Evolutionary conservation across 2,888 invertebrate genomes (phyloP).

Genomic region (Pristionchus exspectatus): DNA sequence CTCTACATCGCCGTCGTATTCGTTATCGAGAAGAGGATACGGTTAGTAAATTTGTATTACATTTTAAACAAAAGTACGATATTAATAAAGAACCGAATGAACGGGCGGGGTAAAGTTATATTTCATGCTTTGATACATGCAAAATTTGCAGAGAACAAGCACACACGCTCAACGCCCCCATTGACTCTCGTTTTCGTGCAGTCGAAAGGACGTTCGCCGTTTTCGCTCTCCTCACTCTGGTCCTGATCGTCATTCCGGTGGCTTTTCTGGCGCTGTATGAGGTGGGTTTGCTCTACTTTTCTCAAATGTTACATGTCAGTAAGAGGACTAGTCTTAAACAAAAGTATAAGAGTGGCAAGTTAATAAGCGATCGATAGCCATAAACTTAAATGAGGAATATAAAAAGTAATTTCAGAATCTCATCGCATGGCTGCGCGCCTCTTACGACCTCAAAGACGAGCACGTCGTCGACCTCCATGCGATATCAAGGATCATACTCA

Average conservation of each 20-base stretch:
- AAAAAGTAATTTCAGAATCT: neutral
- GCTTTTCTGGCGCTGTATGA: neutral
- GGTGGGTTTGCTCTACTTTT: neutral
- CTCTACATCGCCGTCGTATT: conserved; percentile 37
- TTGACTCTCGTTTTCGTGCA: neutral
- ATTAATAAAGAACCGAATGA: too few species aligned
- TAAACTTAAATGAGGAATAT: too few species aligned
- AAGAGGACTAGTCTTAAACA: too few species aligned
- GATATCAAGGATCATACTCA: neutral
- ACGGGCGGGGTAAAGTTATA: too few species aligned
- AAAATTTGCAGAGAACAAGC: conserved; percentile 20
- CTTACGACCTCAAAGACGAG: neutral
- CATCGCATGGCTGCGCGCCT: neutral
- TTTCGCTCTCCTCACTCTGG: neutral
- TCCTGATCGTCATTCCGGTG: conserved; percentile 35
- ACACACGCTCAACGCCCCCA: neutral
- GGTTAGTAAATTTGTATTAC: neutral
- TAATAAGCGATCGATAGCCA: too few species aligned
- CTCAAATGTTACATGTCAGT: too few species aligned
- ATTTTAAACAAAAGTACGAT: too few species aligned
- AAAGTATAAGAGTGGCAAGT: too few species aligned
- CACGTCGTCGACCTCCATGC: conserved; percentile 37
- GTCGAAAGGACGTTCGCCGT: neutral
- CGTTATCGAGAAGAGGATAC: conserved; percentile 18
- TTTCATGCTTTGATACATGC: too few species aligned